These are phyloP conservation scores for Oplegnathus fasciatus DNA, from an alignment of 2,113 vertebrate genomes.

Conservation along the genomic window DNA sequence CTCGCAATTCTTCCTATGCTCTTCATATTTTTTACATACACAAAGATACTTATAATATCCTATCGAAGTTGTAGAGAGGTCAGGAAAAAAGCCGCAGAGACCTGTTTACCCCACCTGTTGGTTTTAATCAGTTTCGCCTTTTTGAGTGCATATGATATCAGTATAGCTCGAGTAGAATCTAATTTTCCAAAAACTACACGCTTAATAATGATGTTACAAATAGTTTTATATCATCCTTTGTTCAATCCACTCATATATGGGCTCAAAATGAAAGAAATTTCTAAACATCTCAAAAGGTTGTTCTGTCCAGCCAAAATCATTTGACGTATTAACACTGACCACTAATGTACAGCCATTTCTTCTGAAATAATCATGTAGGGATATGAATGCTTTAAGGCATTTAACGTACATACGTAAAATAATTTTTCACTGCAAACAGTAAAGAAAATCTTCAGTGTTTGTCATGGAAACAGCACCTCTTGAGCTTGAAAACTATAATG, in stretches of 20 bases:
- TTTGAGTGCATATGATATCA: constrained; percentile 15
- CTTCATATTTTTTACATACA: constrained; percentile 52
- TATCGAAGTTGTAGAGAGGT: constrained; percentile 21
- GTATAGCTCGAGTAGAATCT: constrained; percentile 5
- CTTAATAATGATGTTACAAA: constrained; percentile 42
- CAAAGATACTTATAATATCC: constrained; percentile 19
- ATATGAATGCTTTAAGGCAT: background rate
- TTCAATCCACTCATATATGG: constrained; percentile 51
- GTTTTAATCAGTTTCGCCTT: constrained; percentile 22
- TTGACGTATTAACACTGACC: too few species aligned
- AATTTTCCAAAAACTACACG: background rate
- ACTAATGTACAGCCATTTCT: background rate
- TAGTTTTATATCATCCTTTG: constrained; percentile 29
- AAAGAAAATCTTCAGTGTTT: too few species aligned
- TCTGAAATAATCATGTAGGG: background rate
- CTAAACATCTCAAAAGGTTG: background rate
- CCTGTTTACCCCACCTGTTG: constrained; percentile 41
- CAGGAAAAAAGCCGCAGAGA: constrained; percentile 46
- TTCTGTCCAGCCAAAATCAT: background rate
- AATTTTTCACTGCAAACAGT: background rate
- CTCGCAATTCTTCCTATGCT: background rate
- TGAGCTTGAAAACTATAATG: too few species aligned
- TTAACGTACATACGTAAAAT: background rate
- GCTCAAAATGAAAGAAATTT: constrained; percentile 29
- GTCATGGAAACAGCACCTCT: too few species aligned